A percentile compares a stretch with the other conserved stretches of the same genome.
These are phyloP conservation scores for Glossosoma conforme DNA, from an alignment of 1,140 invertebrate genomes.

Conservation along the genomic window DNA sequence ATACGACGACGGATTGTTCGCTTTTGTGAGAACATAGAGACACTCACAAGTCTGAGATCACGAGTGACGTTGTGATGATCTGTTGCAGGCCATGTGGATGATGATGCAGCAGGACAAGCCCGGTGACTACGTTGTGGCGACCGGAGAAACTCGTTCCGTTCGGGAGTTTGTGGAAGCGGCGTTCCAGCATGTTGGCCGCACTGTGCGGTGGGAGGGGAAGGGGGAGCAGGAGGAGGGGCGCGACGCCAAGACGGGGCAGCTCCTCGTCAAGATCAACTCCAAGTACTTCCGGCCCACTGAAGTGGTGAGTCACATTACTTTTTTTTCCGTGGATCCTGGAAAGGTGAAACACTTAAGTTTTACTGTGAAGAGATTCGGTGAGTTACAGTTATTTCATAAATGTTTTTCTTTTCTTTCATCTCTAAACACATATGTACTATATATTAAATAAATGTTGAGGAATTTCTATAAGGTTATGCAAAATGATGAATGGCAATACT, in stretches of 20 bases:
- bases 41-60: no score
- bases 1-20: no score
- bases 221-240: constrained; percentile 84
- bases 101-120: constrained; percentile 94
- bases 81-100: constrained; percentile 93
- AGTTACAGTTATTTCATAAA: no score
- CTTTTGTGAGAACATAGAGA: no score
- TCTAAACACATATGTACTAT: no score
- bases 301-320: constrained; percentile 74
- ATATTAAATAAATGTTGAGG: no score
- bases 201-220: constrained; percentile 80
- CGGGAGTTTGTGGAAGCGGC: constrained; percentile 93
- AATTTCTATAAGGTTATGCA: no score
- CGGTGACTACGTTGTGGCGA: constrained; percentile 97
- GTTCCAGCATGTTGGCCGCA: constrained; percentile 73
- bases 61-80: no score
- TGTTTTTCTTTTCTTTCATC: no score
- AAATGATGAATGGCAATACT: no score
- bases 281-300: constrained; percentile 97
- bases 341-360: neutral
- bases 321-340: neutral
- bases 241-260: constrained; percentile 71
- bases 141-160: constrained; percentile 91
- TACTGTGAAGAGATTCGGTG: no score
- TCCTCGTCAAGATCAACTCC: constrained; percentile 88